A percentile compares a stretch with the other conserved stretches of the same genome.
Conservation (phyloP, 2,113 vertebrate species). For the Dinomys branickii region DNA sequence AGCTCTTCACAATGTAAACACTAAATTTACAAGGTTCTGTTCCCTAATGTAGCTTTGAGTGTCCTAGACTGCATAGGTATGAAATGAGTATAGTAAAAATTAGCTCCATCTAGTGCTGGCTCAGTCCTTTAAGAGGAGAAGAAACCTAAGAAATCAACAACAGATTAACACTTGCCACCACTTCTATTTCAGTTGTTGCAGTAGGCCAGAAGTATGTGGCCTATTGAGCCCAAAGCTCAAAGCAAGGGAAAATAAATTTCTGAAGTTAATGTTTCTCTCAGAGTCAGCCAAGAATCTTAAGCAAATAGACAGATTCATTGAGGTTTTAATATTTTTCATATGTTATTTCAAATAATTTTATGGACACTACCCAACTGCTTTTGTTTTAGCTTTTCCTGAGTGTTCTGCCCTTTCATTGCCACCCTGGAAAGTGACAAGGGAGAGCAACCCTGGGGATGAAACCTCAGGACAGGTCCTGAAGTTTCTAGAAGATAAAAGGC, state of each 20-base stretch:
- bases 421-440: neutral
- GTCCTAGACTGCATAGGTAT: neutral
- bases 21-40: neutral
- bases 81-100: neutral
- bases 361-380: neutral
- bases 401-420: neutral
- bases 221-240: neutral
- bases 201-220: neutral
- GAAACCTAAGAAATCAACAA: neutral
- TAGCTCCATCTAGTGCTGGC: neutral
- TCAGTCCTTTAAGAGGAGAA: neutral
- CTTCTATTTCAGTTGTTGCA: neutral
- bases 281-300: neutral
- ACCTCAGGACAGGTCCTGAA: neutral
- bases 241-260: neutral
- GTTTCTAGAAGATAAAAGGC: neutral
- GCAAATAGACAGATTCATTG: neutral
- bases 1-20: neutral
- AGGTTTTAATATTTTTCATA: neutral
- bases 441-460: neutral
- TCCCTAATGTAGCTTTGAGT: neutral
- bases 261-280: neutral
- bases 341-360: conserved; percentile 33
- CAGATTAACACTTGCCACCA: neutral
- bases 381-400: neutral